Evolutionary conservation across 2,888 invertebrate genomes (phyloP).

Genomic region (Brenthis daphne): DNA sequence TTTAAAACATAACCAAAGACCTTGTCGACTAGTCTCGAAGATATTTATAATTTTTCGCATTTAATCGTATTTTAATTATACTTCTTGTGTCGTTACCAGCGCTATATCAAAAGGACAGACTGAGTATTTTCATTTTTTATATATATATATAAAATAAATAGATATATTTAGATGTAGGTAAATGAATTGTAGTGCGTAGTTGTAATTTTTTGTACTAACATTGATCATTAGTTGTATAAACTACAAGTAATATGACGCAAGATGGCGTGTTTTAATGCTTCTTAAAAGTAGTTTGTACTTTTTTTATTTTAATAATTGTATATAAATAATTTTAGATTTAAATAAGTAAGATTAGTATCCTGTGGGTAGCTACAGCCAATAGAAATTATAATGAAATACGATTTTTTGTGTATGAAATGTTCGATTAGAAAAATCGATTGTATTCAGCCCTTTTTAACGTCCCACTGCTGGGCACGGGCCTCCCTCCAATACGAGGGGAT

Average conservation of each 20-base stretch:
- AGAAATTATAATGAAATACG: too few species aligned
- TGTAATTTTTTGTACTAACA: conserved; percentile 23
- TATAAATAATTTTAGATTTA: conserved; percentile 13
- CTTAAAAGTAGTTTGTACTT: conserved; percentile 4
- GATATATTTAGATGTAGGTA: conserved; percentile 41
- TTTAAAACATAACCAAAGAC: conserved; percentile 72
- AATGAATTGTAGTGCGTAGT: conserved; percentile 33
- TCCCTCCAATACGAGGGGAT: too few species aligned
- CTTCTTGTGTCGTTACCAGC: conserved; percentile 60
- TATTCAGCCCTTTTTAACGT: too few species aligned
- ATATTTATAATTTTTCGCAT: conserved; percentile 66
- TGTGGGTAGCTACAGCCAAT: too few species aligned
- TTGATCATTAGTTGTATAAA: conserved; percentile 9
- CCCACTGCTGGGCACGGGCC: too few species aligned
- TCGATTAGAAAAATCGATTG: too few species aligned
- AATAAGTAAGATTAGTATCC: not conserved
- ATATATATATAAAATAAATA: conserved; percentile 42
- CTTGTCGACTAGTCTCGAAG: conserved; percentile 70
- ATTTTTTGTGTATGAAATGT: too few species aligned
- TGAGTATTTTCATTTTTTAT: conserved; percentile 49
- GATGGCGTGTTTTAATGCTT: conserved; percentile 22
- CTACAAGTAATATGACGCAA: conserved; percentile 1
- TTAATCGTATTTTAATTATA: conserved; percentile 49
- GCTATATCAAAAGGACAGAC: conserved; percentile 61
- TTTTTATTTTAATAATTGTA: conserved; percentile 21